Conservation (phyloP, 1,140 invertebrate species). For the Camponotus vicinus region DNA sequence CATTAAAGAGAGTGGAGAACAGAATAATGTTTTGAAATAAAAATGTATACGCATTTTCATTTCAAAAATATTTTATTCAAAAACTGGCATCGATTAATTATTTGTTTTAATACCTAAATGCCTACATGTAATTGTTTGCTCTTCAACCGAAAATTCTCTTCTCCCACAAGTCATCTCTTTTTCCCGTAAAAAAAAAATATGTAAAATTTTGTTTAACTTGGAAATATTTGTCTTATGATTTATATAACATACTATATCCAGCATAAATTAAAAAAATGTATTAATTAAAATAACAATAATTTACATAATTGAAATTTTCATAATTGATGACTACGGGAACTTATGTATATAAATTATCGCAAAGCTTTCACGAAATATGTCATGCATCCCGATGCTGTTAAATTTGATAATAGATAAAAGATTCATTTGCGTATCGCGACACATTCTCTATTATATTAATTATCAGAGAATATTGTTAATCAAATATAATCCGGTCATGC, state of each 20-base stretch:
- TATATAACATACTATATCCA: neutral
- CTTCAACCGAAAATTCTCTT: neutral
- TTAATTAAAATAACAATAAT: too few species aligned
- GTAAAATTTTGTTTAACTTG: constrained; percentile 4
- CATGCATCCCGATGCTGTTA: neutral
- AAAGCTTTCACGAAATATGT: neutral
- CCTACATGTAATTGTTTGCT: neutral
- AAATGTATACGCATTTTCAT: neutral
- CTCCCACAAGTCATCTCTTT: neutral
- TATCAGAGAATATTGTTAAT: constrained; percentile 12
- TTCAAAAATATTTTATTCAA: constrained; percentile 47
- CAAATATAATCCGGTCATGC: constrained; percentile 8
- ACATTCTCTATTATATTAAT: constrained; percentile 2
- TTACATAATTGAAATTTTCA: constrained; percentile 10
- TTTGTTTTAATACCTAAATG: constrained; percentile 48
- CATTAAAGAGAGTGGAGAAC: neutral
- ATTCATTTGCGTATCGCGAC: constrained; percentile 7
- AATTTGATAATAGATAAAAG: constrained; percentile 29
- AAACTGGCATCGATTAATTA: constrained; percentile 1
- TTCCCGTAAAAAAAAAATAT: neutral
- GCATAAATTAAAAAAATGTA: neutral
- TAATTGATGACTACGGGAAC: constrained; percentile 18
- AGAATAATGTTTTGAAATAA: too few species aligned
- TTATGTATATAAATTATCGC: constrained; percentile 3
- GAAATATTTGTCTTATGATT: constrained; percentile 10